Base-by-base conservation (phyloP, 2,113 vertebrate species). In the Pelecanoides urinatrix region DNA sequence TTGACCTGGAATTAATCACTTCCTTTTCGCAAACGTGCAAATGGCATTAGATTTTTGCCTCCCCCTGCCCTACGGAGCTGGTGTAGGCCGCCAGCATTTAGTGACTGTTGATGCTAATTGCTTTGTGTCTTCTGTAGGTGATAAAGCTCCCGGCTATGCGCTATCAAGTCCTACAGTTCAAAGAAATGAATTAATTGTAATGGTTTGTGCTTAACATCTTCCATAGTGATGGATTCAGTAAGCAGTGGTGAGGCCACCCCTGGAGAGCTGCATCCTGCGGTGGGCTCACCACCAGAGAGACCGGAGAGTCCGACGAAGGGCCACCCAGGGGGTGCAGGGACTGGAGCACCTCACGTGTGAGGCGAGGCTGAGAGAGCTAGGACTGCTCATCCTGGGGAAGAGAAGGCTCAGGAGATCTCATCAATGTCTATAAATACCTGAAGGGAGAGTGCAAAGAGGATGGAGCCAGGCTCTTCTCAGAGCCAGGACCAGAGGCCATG, bases 51-150 rank as follows among this genome's bases (percentile, higher is more conserved):
- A 13, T 13, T 74, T 50, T 20, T 15, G 23, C 18, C 21, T 25
- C 14, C 7, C 17, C 19, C 15, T 6, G 7, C 15, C 36, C 11
- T 25, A 3, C 1, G 2, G 25, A 53, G 65, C 34, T 36, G 34
- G 19, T 2, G 0, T 8, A 27, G 42, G 56, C 36, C 17, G 1
- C 27, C 34, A 12, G 36, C 15, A 30, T 50, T 82, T 20, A 6
- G n/a, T 27, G 32, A 19, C 14, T 11, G 5, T 4, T 0, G 1
- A 8, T 65, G 45, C 26, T 59, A 25, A 29, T 53, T 36, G 38
- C 20, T 52, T 2, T 0, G 55, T 5, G 0, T 12, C 53, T 38
- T 62, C 45, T 25, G 34, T 11, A 9, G 59, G n/a, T n/a, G 52
- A 9, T 71, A 18, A 21, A 76, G 38, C 36, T 49, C 21, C 21